Conservation (phyloP, 2,888 invertebrate species). For the Microctonus hyperodae region DNA sequence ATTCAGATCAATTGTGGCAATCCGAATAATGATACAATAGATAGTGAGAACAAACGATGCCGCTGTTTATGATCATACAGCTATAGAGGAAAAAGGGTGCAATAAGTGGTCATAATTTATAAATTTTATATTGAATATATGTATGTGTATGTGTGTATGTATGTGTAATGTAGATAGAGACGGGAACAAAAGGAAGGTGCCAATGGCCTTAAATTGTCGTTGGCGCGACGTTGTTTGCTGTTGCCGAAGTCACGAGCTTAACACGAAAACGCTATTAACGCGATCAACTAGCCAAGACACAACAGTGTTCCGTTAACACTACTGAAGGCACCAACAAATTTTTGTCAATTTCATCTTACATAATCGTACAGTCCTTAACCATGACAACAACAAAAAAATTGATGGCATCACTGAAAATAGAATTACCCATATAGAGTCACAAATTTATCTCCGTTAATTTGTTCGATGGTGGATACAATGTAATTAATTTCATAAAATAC, state of each 20-base stretch:
- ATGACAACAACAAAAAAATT: not conserved
- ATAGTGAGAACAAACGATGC: not conserved
- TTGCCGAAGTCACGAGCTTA: slow-evolving; percentile 39
- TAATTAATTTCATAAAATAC: not conserved
- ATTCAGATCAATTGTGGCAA: not conserved
- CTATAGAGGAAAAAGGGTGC: not conserved
- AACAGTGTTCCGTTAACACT: slow-evolving; percentile 36
- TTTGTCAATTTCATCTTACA: slow-evolving; percentile 21
- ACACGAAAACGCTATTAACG: slow-evolving; percentile 51
- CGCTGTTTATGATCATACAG: not conserved
- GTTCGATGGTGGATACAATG: no score
- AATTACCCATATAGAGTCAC: no score
- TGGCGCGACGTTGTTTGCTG: slow-evolving; percentile 15
- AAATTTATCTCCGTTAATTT: no score
- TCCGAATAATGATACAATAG: not conserved
- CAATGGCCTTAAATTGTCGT: slow-evolving; percentile 29
- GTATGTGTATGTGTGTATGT: not conserved
- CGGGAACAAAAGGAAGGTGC: slow-evolving; percentile 6
- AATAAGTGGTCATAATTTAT: not conserved
- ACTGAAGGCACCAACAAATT: slow-evolving; percentile 1
- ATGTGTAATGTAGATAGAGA: not conserved
- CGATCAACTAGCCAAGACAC: slow-evolving; percentile 55
- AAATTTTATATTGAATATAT: not conserved
- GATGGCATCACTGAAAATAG: not conserved
- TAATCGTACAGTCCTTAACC: not conserved